Evolutionary conservation across 1,140 invertebrate species (phyloP).

Genomic region (Sinella curviseta): DNA sequence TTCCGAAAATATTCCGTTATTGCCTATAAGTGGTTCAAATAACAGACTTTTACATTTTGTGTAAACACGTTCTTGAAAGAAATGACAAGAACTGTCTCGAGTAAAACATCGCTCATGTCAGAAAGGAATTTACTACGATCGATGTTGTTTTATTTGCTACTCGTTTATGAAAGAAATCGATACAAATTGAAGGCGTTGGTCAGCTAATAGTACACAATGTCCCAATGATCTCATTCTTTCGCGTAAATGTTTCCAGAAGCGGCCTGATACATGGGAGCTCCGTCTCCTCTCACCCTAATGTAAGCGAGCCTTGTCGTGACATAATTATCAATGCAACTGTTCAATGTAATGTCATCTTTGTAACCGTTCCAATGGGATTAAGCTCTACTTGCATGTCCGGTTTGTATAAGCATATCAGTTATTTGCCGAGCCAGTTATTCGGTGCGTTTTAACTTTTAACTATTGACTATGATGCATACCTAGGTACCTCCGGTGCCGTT

Average conservation of each 20-base stretch:
- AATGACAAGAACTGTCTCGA: too few relatives aligned
- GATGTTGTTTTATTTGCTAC: not conserved
- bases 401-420: not conserved
- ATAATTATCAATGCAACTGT: constrained; percentile 42
- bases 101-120: too few relatives aligned
- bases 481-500: constrained; percentile 46
- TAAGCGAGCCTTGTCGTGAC: constrained; percentile 32
- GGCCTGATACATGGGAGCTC: constrained; percentile 39
- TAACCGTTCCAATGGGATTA: constrained; percentile 48
- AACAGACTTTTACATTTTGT: too few relatives aligned
- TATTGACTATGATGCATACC: constrained; percentile 16
- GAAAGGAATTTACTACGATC: too few relatives aligned
- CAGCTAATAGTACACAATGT: constrained; percentile 45
- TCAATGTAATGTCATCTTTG: constrained; percentile 41
- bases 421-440: too few relatives aligned
- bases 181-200: too few relatives aligned
- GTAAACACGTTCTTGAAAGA: too few relatives aligned
- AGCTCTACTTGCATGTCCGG: constrained; percentile 40
- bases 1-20: too few relatives aligned
- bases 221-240: constrained; percentile 45
- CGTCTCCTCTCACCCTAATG: constrained; percentile 42
- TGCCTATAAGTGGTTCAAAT: too few relatives aligned
- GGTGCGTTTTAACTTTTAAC: too few relatives aligned
- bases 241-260: constrained; percentile 47
- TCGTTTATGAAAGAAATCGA: not conserved